Evolutionary conservation across 2,888 invertebrate genomes (phyloP), one percentile per base, ranked within the genome.

Genomic region (Nineta flava): DNA sequence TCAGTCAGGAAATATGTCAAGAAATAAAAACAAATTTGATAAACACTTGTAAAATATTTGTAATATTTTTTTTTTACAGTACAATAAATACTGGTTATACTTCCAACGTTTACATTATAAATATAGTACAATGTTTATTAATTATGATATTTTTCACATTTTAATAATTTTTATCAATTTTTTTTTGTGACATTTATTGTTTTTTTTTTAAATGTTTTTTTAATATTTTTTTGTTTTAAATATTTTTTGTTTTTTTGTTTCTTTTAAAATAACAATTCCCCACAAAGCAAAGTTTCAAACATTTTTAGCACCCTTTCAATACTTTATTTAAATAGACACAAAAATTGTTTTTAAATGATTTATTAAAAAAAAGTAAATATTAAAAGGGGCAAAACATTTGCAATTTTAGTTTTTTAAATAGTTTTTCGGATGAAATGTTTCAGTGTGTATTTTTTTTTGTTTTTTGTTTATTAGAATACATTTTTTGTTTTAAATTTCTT

Each of bases 81-180:
- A 67, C 68, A 70, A 69, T 70, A 70, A 70, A 69, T 69, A 69
- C 69, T 68, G 69, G 67, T 69, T 42, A 69, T 69, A 70, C 68
- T 69, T 26, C 69, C 68, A 68, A 68, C 69, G 69, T 68, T 42
- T 69, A 70, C 70, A 69, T 69, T 69, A 69, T 69, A 70, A 70
- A 69, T 70, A 69, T 70, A 49, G 38, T 49, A 70, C 70, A 70
- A 69, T 70, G 68, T 70, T 16, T 44, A 19, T 42, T 17, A 42
- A 19, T 67, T 68, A 68, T 65, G 65, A 65, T 67, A 65, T 66
- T 66, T 44, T 48, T 60, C 47, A 51, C 50, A 55, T 54, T 55
- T 55, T 54, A 53, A 19, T 38, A 34, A 34, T 47, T 47, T 47
- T 47, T 47, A 32, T 35, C 15, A 19, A 35, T 17, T 35, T 44